These are phyloP conservation scores for Drosophila flavopinicola DNA, from an alignment of 2,888 invertebrate genomes.

Conservation along the genomic window DNA sequence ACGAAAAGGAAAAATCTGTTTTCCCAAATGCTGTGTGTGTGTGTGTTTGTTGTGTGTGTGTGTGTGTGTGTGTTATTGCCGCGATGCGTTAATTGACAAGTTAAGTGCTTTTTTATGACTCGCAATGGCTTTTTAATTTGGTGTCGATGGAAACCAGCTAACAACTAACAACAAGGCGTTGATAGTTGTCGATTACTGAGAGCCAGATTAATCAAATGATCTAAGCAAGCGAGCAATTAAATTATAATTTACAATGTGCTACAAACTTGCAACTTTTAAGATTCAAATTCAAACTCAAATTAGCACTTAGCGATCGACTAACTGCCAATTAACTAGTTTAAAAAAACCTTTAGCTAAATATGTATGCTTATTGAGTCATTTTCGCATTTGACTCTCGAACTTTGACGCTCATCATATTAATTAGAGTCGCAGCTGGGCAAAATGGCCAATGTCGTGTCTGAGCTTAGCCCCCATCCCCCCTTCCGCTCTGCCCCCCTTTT, in stretches of 20 bases:
- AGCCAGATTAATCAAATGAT: constrained; percentile 60
- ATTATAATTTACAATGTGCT: constrained; percentile 68
- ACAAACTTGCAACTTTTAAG: constrained; percentile 27
- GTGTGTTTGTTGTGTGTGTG: constrained; percentile 5
- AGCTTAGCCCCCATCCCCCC: no score
- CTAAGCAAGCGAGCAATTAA: constrained; percentile 57
- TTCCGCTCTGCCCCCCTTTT: neutral
- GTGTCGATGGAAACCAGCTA: constrained; percentile 70
- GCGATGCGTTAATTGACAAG: constrained; percentile 74
- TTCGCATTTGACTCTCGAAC: constrained; percentile 8
- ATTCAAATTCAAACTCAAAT: constrained; percentile 16
- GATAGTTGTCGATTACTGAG: constrained; percentile 51
- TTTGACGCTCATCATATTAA: constrained; percentile 37
- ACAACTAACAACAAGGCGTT: constrained; percentile 51
- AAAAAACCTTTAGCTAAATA: constrained; percentile 23
- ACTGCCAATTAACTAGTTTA: constrained; percentile 21
- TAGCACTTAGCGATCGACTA: constrained; percentile 1
- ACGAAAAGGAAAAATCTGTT: constrained; percentile 36
- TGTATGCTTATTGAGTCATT: constrained; percentile 50
- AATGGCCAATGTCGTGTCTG: constrained; percentile 14
- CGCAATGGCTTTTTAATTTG: constrained; percentile 80
- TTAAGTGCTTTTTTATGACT: constrained; percentile 81
- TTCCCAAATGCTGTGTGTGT: constrained; percentile 17
- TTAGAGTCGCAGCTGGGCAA: constrained; percentile 14
- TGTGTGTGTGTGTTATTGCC: constrained; percentile 31